phyloP scores from a whole-genome alignment of 2,797 vertebrate species.

The Cynodonichthys magdalenae region DNA sequence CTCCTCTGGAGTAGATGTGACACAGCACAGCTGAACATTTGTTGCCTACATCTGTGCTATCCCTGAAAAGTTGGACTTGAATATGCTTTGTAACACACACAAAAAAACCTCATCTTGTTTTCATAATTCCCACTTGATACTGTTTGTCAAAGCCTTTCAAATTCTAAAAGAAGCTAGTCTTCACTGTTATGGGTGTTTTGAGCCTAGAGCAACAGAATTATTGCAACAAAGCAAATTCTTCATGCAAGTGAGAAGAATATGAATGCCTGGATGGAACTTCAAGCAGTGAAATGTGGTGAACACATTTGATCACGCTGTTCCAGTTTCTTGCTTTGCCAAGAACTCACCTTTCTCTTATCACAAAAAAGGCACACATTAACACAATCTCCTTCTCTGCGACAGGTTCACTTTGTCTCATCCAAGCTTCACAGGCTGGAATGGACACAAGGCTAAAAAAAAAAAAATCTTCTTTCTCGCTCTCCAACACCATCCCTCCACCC shows the following conservation, averaged over 20 bases:
- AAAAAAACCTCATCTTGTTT: slow-evolving; percentile 24
- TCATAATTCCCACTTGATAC: slow-evolving; percentile 44
- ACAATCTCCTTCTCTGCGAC: slow-evolving; percentile 17
- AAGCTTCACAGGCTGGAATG: slow-evolving; percentile 58
- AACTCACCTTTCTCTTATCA: slow-evolving; percentile 57
- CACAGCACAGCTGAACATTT: slow-evolving; percentile 7
- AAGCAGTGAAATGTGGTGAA: slow-evolving; percentile 44
- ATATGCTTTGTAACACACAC: neutral
- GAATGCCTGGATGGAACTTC: slow-evolving; percentile 44
- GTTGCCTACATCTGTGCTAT: slow-evolving; percentile 4
- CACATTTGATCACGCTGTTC: slow-evolving; percentile 34
- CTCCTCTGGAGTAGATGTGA: slow-evolving; percentile 32
- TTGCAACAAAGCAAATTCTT: slow-evolving; percentile 49
- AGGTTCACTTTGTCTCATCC: slow-evolving; percentile 43
- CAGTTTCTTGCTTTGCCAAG: slow-evolving; percentile 12
- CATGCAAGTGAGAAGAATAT: slow-evolving; percentile 45
- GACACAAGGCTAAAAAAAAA: slow-evolving; percentile 33
- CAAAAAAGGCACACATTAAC: slow-evolving; percentile 45
- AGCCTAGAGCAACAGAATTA: slow-evolving; percentile 59
- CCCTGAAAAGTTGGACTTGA: slow-evolving; percentile 16
- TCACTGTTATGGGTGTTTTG: slow-evolving; percentile 43
- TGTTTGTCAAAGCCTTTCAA: slow-evolving; percentile 50
- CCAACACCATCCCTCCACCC: slow-evolving; percentile 38
- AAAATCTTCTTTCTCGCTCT: slow-evolving; percentile 37
- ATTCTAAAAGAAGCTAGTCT: slow-evolving; percentile 42